Percentiles rank a stretch among this genome's conserved stretches.
These are phyloP conservation scores for Acrobasis consociella DNA, from an alignment of 2,888 invertebrate species.

Conservation along the genomic window DNA sequence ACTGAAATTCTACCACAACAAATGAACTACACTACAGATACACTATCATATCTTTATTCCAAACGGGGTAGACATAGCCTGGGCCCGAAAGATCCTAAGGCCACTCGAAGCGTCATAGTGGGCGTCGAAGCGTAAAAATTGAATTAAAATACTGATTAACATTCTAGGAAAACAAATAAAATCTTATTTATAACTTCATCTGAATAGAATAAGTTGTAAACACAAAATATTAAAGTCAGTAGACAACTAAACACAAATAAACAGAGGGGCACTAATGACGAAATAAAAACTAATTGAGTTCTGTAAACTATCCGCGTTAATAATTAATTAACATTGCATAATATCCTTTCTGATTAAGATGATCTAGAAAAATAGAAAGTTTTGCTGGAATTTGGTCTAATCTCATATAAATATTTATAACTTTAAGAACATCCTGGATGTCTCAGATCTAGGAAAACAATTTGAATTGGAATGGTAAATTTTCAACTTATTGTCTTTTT, in stretches of 20 bases:
- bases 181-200: background rate
- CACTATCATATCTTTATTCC: too few relatives aligned
- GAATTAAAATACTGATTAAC: background rate
- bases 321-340: constrained; percentile 27
- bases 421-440: background rate
- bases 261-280: constrained; percentile 21
- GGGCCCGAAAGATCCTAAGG: too few relatives aligned
- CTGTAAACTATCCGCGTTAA: constrained; percentile 23
- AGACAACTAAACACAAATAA: constrained; percentile 10
- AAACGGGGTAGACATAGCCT: too few relatives aligned
- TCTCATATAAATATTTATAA: constrained; percentile 11
- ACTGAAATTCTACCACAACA: too few relatives aligned
- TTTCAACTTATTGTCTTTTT: too few relatives aligned
- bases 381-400: background rate
- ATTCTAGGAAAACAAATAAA: background rate
- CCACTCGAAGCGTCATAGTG: too few relatives aligned
- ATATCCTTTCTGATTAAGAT: constrained; percentile 25
- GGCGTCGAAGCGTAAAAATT: too few relatives aligned
- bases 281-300: constrained; percentile 24
- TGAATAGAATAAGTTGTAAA: background rate
- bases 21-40: too few relatives aligned
- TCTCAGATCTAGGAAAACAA: background rate
- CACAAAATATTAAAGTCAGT: background rate
- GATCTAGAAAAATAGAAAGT: constrained; percentile 22
- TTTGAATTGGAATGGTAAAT: background rate